Conservation (phyloP, 2,113 vertebrate species). For the Kryptolebias marmoratus region DNA sequence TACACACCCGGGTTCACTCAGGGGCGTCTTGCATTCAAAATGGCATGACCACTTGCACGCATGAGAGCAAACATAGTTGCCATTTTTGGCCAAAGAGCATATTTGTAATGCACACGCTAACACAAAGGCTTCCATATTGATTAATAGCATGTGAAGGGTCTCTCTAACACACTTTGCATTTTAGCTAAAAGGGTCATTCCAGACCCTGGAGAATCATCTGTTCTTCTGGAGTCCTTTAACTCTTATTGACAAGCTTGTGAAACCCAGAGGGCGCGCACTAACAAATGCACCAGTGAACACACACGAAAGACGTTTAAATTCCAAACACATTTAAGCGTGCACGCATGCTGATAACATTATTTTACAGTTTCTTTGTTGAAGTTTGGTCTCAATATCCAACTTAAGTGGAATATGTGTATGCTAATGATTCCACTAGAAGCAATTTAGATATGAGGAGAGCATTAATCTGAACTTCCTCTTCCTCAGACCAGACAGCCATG, state of each 20-base stretch:
- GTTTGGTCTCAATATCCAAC: slow-evolving; percentile 30
- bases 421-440: slow-evolving; percentile 56
- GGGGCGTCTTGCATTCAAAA: slow-evolving; percentile 13
- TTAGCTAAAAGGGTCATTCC: slow-evolving; percentile 48
- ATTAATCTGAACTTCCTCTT: slow-evolving; percentile 55
- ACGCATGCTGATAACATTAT: slow-evolving; percentile 9
- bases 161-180: slow-evolving; percentile 53
- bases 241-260: slow-evolving; percentile 57
- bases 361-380: slow-evolving; percentile 30
- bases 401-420: slow-evolving; percentile 65
- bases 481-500: slow-evolving; percentile 37
- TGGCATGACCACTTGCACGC: slow-evolving; percentile 1
- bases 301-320: slow-evolving; percentile 11
- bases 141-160: slow-evolving; percentile 66
- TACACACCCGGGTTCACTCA: slow-evolving; percentile 38
- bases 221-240: slow-evolving; percentile 57
- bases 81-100: slow-evolving; percentile 42
- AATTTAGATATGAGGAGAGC: slow-evolving; percentile 51
- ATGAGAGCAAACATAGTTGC: slow-evolving; percentile 25
- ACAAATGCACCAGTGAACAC: slow-evolving; percentile 7
- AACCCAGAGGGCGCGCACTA: slow-evolving; percentile 23
- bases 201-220: slow-evolving; percentile 60
- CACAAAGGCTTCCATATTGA: slow-evolving; percentile 36
- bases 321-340: slow-evolving; percentile 4
- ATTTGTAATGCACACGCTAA: slow-evolving; percentile 34